phyloP scores from a whole-genome alignment of 2,888 invertebrate genomes.

The Disparrhopalites patrizii region DNA sequence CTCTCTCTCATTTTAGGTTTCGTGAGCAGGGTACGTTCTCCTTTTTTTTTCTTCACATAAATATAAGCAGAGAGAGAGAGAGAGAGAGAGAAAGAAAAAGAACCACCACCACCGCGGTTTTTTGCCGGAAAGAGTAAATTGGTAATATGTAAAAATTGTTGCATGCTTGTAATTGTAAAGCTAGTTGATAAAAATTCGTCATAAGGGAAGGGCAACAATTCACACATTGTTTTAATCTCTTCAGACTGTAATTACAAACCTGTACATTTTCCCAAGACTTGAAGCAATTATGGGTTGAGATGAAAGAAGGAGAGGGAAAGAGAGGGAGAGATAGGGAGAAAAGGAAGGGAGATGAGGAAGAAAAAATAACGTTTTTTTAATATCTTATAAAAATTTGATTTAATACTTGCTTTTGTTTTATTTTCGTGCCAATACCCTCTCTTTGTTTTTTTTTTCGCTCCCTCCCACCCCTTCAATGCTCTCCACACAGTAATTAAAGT shows the following conservation, averaged over 20 bases:
- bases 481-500: too few species aligned
- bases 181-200: slow-evolving; percentile 21
- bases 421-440: slow-evolving; percentile 8
- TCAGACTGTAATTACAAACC: slow-evolving; percentile 2
- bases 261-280: slow-evolving; percentile 18
- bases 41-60: too few species aligned
- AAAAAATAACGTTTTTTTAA: too few species aligned
- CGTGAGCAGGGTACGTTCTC: too few species aligned
- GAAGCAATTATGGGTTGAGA: not conserved
- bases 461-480: too few species aligned
- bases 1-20: not conserved
- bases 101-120: not conserved
- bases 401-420: not conserved
- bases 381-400: not conserved
- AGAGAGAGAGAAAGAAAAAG: not conserved
- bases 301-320: not conserved
- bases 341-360: too few species aligned
- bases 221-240: slow-evolving; percentile 26
- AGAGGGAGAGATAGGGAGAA: not conserved
- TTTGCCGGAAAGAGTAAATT: slow-evolving; percentile 22
- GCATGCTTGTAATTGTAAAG: slow-evolving; percentile 27
- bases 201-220: slow-evolving; percentile 23
- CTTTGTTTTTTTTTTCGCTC: too few species aligned
- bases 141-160: slow-evolving; percentile 27
- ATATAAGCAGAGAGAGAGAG: not conserved